phyloP scores from a whole-genome alignment of 2,113 vertebrate species.

The Laticauda colubrina region DNA sequence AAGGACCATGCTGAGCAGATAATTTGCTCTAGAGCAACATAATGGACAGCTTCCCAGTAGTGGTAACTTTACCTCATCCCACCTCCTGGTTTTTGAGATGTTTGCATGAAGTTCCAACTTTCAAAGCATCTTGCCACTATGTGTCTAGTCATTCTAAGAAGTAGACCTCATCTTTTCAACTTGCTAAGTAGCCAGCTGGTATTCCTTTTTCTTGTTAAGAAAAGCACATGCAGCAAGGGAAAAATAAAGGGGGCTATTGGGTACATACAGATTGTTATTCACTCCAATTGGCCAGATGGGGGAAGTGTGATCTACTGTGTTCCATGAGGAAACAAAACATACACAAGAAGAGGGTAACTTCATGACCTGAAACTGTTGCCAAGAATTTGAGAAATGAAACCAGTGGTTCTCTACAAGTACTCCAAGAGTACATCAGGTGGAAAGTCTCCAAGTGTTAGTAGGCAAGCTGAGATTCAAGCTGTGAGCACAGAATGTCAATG shows the following conservation, averaged over 20 bases:
- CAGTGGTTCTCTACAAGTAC: not conserved
- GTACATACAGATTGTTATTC: not conserved
- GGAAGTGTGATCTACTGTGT: not conserved
- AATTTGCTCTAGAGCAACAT: not conserved
- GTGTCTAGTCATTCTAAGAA: not conserved
- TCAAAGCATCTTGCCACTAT: not conserved
- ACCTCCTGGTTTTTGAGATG: not conserved
- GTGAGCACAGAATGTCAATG: not conserved
- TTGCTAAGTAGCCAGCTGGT: not conserved
- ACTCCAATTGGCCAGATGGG: not conserved
- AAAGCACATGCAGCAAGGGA: not conserved
- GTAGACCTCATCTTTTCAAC: not conserved
- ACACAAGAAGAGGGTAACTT: not conserved
- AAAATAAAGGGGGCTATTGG: not conserved
- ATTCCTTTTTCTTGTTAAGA: not conserved
- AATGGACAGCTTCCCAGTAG: not conserved
- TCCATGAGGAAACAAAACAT: not conserved
- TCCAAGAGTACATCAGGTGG: not conserved
- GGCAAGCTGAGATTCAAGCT: not conserved
- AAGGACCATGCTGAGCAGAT: not conserved
- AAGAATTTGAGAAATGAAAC: not conserved
- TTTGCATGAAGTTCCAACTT: not conserved
- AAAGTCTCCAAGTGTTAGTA: not conserved
- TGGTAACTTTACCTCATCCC: not conserved
- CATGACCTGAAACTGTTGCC: not conserved